phyloP scores from a whole-genome alignment of 2,113 vertebrate species.

The Antidorcas marsupialis region DNA sequence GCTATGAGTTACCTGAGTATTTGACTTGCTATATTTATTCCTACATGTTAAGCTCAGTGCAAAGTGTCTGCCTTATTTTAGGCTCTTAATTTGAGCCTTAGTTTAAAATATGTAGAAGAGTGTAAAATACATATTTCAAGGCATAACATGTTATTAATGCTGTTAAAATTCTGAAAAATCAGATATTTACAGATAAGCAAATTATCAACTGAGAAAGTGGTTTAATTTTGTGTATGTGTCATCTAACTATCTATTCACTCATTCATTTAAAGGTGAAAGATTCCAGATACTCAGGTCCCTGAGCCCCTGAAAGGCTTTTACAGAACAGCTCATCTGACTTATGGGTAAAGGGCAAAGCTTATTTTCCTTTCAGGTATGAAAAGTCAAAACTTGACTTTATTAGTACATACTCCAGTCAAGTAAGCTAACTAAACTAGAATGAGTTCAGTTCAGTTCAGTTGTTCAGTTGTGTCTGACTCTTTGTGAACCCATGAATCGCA shows the following conservation, averaged over 20 bases:
- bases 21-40: neutral
- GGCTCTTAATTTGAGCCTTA: neutral
- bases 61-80: neutral
- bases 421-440: neutral
- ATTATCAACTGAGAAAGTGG: neutral
- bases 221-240: neutral
- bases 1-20: neutral
- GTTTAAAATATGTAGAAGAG: neutral
- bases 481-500: fast-evolving
- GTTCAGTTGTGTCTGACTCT: neutral
- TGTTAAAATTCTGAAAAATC: neutral
- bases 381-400: neutral
- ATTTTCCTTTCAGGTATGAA: neutral
- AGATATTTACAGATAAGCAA: neutral
- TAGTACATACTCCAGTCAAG: neutral
- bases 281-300: neutral
- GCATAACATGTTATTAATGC: neutral
- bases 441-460: neutral
- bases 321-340: neutral
- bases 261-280: neutral
- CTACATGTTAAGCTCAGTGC: neutral
- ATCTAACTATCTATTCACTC: neutral
- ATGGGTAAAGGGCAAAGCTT: neutral
- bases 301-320: neutral
- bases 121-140: neutral